Evolutionary conservation across 2,797 vertebrate genomes (phyloP).

Genomic region (Oryzias dopingdopingensis): DNA sequence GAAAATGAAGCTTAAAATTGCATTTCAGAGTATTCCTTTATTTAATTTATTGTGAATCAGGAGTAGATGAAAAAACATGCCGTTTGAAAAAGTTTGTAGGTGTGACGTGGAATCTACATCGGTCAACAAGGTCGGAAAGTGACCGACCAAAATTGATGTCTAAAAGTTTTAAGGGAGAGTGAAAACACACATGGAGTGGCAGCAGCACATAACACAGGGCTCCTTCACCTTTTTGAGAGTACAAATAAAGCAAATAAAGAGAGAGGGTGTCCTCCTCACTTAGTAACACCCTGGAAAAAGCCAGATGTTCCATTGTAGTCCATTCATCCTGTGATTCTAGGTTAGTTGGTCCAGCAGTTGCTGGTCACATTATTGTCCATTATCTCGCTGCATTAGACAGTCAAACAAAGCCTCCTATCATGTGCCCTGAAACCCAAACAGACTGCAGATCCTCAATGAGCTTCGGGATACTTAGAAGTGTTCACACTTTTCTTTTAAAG

Average conservation of each 20-base stretch:
- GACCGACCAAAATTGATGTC: too few relatives aligned
- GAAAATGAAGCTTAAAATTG: too few relatives aligned
- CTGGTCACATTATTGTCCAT: conserved; percentile 53
- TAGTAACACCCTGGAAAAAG: background rate
- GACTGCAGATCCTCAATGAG: conserved; percentile 4
- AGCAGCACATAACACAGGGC: too few relatives aligned
- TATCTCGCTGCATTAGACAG: conserved; percentile 63
- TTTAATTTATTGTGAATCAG: too few relatives aligned
- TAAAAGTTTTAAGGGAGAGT: too few relatives aligned
- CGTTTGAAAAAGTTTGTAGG: too few relatives aligned
- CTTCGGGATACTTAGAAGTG: conserved; percentile 19
- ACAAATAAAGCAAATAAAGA: background rate
- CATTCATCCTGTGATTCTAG: background rate
- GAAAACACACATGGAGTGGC: too few relatives aligned
- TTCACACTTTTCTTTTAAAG: conserved; percentile 33
- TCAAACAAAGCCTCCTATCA: conserved; percentile 55
- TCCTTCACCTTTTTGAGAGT: background rate
- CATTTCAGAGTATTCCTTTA: too few relatives aligned
- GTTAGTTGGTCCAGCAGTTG: conserved; percentile 8
- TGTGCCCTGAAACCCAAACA: conserved; percentile 55
- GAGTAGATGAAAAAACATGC: too few relatives aligned
- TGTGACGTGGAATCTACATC: too few relatives aligned
- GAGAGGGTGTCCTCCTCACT: background rate
- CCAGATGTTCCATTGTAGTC: background rate
- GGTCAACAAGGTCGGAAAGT: too few relatives aligned